These are phyloP conservation scores for Eurypyga helias DNA, from an alignment of 2,113 vertebrate genomes.

Conservation along the genomic window DNA sequence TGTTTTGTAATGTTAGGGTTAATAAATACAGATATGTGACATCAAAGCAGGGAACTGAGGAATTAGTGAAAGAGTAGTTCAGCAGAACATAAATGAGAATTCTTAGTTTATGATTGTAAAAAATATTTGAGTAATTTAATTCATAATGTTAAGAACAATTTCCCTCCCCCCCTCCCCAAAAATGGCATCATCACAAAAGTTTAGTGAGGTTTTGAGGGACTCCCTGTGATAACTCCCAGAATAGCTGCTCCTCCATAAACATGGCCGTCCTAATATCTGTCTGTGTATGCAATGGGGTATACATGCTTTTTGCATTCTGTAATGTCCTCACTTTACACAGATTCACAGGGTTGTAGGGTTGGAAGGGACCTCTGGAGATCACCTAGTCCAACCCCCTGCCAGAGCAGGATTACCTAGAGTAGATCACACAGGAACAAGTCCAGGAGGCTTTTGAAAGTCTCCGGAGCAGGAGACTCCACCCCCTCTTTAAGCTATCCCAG, in stretches of 20 bases:
- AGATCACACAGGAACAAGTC: too few species aligned
- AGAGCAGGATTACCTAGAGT: too few species aligned
- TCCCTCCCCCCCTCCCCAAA: not conserved
- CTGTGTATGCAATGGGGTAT: not conserved
- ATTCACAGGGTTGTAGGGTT: too few species aligned
- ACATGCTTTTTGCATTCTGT: not conserved
- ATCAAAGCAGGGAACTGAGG: not conserved
- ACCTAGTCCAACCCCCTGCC: too few species aligned
- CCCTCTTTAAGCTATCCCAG: too few species aligned
- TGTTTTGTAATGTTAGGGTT: not conserved
- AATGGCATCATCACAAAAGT: fast-evolving
- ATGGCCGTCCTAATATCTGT: not conserved
- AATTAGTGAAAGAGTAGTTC: not conserved
- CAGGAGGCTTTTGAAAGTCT: too few species aligned
- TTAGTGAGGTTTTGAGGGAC: not conserved
- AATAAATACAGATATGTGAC: not conserved
- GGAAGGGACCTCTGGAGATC: too few species aligned
- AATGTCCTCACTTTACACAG: fast-evolving
- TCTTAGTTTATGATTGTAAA: not conserved
- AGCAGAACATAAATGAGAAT: not conserved
- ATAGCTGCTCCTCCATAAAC: not conserved
- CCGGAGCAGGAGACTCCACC: too few species aligned
- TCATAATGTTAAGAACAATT: not conserved
- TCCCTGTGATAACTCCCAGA: not conserved
- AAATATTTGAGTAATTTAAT: not conserved